These are phyloP conservation scores for Pollenia amentaria DNA, from an alignment of 2,888 invertebrate genomes.

Conservation along the genomic window DNA sequence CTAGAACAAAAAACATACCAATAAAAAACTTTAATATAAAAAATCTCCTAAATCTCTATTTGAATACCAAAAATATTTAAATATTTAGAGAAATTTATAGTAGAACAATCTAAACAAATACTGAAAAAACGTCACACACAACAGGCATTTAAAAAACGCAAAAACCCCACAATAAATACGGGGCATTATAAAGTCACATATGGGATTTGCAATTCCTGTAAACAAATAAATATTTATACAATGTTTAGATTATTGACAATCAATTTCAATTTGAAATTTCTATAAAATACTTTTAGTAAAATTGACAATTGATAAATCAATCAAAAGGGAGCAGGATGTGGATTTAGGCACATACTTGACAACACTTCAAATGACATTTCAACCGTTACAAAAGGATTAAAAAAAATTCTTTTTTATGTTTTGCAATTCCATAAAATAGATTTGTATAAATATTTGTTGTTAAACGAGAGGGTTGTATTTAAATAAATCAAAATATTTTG, in stretches of 20 bases:
- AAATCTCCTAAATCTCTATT: constrained; percentile 53
- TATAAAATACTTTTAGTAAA: constrained; percentile 44
- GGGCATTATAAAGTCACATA: constrained; percentile 72
- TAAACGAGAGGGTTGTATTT: constrained; percentile 54
- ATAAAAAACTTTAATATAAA: constrained; percentile 33
- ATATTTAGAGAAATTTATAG: constrained; percentile 55
- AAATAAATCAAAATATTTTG: constrained; percentile 74
- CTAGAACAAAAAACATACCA: constrained; percentile 33
- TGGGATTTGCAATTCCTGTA: constrained; percentile 25
- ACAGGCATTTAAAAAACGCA: constrained; percentile 8
- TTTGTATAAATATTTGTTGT: constrained; percentile 45
- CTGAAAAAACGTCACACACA: not conserved
- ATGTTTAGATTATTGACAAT: constrained; percentile 48
- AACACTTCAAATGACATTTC: constrained; percentile 71
- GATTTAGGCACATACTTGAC: not conserved
- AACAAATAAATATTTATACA: constrained; percentile 18
- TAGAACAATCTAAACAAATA: constrained; percentile 54
- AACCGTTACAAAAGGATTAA: constrained; percentile 68
- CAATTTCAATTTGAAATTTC: constrained; percentile 44
- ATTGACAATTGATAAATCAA: constrained; percentile 65
- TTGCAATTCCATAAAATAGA: constrained; percentile 8
- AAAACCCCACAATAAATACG: constrained; percentile 34
- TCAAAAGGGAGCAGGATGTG: constrained; percentile 29
- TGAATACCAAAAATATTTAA: constrained; percentile 64
- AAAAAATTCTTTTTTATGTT: constrained; percentile 43